These are phyloP conservation scores for Steinernema feltiae DNA, from an alignment of 1,140 invertebrate genomes.

Conservation along the genomic window DNA sequence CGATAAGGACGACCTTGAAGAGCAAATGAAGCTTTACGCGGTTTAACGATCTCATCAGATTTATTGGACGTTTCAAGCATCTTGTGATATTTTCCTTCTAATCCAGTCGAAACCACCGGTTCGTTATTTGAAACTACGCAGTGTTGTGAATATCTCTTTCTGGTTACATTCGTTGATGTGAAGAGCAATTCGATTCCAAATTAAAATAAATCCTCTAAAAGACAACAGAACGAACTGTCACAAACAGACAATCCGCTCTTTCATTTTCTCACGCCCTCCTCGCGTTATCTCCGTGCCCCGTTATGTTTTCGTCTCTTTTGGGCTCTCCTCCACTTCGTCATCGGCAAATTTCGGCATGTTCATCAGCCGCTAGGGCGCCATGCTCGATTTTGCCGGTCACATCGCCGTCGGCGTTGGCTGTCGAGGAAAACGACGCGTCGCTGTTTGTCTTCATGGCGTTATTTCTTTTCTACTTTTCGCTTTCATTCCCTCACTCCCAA, in stretches of 20 bases:
- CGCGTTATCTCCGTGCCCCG: background rate
- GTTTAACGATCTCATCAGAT: background rate
- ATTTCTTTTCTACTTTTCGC: background rate
- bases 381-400: background rate
- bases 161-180: no score
- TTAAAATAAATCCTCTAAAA: no score
- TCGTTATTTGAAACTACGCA: no score
- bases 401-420: background rate
- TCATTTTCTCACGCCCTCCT: background rate
- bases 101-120: background rate
- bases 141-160: no score
- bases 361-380: background rate
- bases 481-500: background rate
- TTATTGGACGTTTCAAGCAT: background rate
- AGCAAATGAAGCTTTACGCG: slow-evolving; percentile 1
- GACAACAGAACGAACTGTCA: background rate
- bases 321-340: background rate
- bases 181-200: no score
- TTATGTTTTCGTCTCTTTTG: background rate
- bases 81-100: background rate
- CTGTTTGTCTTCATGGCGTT: slow-evolving; percentile 13
- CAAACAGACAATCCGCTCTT: background rate
- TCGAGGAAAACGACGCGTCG: background rate
- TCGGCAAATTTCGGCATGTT: background rate
- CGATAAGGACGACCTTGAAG: background rate